Evolutionary conservation across 2,797 vertebrate genomes (phyloP).

Genomic region (Babyrousa celebensis): DNA sequence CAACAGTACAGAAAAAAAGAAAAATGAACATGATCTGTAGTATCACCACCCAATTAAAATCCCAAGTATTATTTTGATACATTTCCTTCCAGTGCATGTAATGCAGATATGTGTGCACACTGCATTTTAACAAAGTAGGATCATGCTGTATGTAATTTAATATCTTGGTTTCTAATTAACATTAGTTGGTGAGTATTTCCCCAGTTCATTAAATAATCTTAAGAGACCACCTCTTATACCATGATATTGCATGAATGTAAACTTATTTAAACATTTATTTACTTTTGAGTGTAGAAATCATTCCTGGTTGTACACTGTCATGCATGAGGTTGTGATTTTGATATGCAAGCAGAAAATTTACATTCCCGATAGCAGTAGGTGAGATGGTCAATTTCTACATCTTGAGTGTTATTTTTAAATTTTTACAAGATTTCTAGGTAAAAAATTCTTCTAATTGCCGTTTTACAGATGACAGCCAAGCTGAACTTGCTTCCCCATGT

Average conservation of each 20-base stretch:
- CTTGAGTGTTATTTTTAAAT: conserved; percentile 64
- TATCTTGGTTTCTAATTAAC: conserved; percentile 42
- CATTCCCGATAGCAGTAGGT: neutral
- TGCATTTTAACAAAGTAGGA: neutral
- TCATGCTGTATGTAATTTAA: neutral
- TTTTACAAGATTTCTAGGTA: conserved; percentile 44
- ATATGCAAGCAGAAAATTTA: conserved; percentile 35
- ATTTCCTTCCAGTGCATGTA: neutral
- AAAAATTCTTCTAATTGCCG: neutral
- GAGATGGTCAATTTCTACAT: neutral
- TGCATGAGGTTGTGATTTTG: neutral
- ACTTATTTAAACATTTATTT: conserved; percentile 30
- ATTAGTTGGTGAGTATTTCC: neutral
- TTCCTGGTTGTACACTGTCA: conserved; percentile 13
- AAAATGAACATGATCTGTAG: neutral
- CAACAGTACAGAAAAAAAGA: neutral
- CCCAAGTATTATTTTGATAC: neutral
- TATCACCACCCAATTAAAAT: neutral
- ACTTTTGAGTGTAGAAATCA: neutral
- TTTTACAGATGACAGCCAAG: conserved; percentile 32
- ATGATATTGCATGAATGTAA: neutral
- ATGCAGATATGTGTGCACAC: neutral
- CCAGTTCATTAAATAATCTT: conserved; percentile 33
- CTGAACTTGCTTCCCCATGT: neutral
- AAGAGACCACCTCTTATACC: neutral